These are phyloP conservation scores for Crotalus adamanteus DNA, from an alignment of 2,797 vertebrate species.

Conservation along the genomic window DNA sequence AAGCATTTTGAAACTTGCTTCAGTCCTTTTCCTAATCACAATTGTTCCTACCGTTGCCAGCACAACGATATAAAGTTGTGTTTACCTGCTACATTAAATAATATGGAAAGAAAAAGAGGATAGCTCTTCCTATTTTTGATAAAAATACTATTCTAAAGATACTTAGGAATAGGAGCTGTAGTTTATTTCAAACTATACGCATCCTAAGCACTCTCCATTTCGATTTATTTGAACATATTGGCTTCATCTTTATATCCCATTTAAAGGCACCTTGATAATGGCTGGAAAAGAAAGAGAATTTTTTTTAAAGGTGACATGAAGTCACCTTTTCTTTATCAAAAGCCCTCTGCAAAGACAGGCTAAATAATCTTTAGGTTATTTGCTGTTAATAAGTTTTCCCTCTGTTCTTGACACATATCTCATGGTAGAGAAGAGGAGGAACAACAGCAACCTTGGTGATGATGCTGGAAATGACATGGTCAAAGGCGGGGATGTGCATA, in stretches of 20 bases:
- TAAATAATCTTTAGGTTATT: not conserved
- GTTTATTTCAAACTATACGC: not conserved
- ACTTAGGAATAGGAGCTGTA: not conserved
- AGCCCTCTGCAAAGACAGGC: not conserved
- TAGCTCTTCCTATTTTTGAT: not conserved
- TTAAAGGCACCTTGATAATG: not conserved
- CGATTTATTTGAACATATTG: slow-evolving; percentile 14
- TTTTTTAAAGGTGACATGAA: not conserved
- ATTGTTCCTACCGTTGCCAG: not conserved
- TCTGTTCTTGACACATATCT: not conserved
- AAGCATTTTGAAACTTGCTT: not conserved
- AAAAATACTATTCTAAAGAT: not conserved
- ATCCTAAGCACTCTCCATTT: not conserved
- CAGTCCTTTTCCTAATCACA: not conserved
- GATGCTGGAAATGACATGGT: not conserved
- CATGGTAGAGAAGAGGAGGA: not conserved
- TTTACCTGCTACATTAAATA: not conserved
- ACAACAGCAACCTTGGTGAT: not conserved
- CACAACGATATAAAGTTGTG: not conserved
- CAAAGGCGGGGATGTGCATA: not conserved
- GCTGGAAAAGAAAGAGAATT: not conserved
- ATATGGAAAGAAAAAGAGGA: not conserved
- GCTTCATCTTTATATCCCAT: not conserved
- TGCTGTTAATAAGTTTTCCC: not conserved
- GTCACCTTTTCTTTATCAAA: not conserved